Base-by-base conservation (phyloP, 2,888 invertebrate genomes). In the Schizaphis graminum region DNA sequence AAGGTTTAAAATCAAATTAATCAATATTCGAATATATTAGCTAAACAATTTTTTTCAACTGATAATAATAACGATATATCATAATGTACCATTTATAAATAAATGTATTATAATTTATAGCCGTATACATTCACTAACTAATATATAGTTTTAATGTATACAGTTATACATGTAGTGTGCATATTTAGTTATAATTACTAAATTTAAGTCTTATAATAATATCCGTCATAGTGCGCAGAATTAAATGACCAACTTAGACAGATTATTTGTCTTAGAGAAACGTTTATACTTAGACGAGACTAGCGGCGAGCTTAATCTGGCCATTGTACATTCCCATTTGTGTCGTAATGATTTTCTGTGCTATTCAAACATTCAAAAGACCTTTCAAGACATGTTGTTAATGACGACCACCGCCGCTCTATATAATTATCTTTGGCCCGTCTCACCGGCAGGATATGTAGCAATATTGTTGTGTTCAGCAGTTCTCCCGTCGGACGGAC, bases 311-410 rank as follows among this genome's bases (percentile, higher is more conserved):
- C 49, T 35, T 91, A 91, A 67, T 91, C 90, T 67, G 35, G 35
- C 49, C 67, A 77, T 91, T 67, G 47, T 91, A 35, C 24, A 26
- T 35, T 21, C 26, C 24, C 90, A 26, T 91, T 89, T 24, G 90
- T 67, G 90, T 26, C 90, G 47, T 91, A 91, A 91, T 77, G 90
- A 91, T 91, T 91, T 91, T 49, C 90, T n/a, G 47, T 24, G 47
- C n/a, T 47, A 35, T 90, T 47, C 28, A 61, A 41, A 67, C 90
- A n/a, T 67, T n/a, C 90, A 47, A 67, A 67, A 67, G 90, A 90
- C 90, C 44, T 67, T 61, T 49, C 67, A 67, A 67, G 90, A 77
- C 90, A 49, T 49, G 47, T 91, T 91, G 90, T 67, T 91, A 67
- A 91, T 67, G 90, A 67, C 44, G 57, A 57, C 89, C 89, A 28